Percentiles rank a stretch among this genome's conserved stretches.
These are phyloP conservation scores for Onychomys arenicola DNA, from an alignment of 2,797 vertebrate genomes.

Conservation along the genomic window DNA sequence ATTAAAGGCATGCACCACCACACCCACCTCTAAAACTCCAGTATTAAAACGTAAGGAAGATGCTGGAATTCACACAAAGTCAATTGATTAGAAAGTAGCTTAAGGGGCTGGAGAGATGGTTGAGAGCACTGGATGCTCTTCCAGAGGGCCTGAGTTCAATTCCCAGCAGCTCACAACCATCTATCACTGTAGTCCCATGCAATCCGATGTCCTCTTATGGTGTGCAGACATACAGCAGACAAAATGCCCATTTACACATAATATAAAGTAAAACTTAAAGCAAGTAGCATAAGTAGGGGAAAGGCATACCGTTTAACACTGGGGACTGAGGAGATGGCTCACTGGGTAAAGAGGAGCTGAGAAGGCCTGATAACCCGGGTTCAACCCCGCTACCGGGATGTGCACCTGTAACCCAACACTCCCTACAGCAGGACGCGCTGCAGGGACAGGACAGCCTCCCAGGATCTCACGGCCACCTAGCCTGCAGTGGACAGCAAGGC, in stretches of 20 bases:
- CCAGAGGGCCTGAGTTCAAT: neutral
- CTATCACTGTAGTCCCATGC: neutral
- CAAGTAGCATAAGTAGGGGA: neutral
- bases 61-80: neutral
- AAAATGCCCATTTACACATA: neutral
- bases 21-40: neutral
- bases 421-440: neutral
- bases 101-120: neutral
- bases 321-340: neutral
- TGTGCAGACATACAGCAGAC: neutral
- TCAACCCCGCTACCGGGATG: neutral
- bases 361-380: neutral
- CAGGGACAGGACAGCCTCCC: neutral
- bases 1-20: neutral
- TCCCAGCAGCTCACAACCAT: neutral
- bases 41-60: neutral
- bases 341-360: too few relatives aligned
- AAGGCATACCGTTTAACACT: neutral
- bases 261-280: neutral
- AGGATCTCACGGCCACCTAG: neutral
- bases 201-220: neutral
- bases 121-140: neutral
- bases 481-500: neutral
- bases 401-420: neutral
- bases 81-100: neutral